Evolutionary conservation across 2,113 vertebrate species (phyloP).

Genomic region (Colinus virginianus): DNA sequence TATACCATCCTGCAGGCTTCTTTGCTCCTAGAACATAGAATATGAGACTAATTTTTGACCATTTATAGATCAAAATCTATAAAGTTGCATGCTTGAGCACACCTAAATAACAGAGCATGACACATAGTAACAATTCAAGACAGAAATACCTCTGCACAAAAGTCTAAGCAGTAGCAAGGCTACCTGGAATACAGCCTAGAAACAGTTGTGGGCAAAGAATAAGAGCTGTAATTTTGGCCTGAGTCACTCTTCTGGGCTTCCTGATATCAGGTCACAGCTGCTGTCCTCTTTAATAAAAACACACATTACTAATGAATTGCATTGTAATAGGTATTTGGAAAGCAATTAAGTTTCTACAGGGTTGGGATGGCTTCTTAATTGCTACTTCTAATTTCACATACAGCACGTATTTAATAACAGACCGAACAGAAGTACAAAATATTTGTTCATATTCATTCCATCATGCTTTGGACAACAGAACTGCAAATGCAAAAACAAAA

Average conservation of each 20-base stretch:
- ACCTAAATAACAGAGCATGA: neutral
- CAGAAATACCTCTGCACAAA: neutral
- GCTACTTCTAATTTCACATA: neutral
- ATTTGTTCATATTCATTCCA: neutral
- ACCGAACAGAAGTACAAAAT: neutral
- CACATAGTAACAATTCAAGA: neutral
- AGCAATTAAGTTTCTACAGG: neutral
- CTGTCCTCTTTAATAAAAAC: neutral
- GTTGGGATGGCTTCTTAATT: neutral
- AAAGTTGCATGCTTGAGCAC: neutral
- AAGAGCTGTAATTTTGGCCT: neutral
- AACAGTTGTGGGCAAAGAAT: neutral
- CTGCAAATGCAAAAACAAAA: neutral
- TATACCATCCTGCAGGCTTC: neutral
- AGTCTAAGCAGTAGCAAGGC: neutral
- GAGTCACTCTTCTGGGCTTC: neutral
- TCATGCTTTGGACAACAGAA: neutral
- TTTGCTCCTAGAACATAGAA: neutral
- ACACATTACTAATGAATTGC: neutral
- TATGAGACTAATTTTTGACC: neutral
- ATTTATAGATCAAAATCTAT: neutral
- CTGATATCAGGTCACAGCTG: slow-evolving; percentile 1
- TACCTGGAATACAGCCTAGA: slow-evolving; percentile 25
- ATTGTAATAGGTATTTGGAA: neutral
- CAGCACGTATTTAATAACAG: neutral